Evolutionary conservation across 2,797 vertebrate species (phyloP), one percentile per base, ranked within the genome.

Genomic region (Girardinus metallicus): DNA sequence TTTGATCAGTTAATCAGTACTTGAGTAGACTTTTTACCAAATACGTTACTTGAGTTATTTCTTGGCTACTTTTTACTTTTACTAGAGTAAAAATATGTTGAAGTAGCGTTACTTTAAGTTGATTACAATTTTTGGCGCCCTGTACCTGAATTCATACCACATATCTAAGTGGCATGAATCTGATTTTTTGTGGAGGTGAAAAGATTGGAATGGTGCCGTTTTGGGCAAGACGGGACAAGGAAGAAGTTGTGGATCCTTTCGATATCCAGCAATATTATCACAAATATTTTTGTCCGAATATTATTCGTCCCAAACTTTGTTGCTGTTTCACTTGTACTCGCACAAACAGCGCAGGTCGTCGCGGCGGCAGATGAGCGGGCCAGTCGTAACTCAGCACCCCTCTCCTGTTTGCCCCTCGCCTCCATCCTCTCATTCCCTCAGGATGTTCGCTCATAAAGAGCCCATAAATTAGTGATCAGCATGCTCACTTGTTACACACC

Each of bases 381-480:
- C 72, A 5, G 39, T 60, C 66, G 92, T 89, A 93, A 93, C 90
- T 43, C 23, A 73, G 88, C 84, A 84, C 88, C 83, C 78, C 85
- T 84, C 88, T 88, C 79, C 81, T 88, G 86, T 87, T 87, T 66
- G 57, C 80, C 85, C 76, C 57, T 80, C 81, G 26, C 88, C 80
- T 86, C 86, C 89, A 82, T 90, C 89, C 83, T 87, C 85, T 77
- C 64, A 26, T 84, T 88, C 79, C 88, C 85, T 90, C 85, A 93
- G 90, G 93, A 95, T 95, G 92, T 91, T 89, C 79, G 66, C 75
- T 66, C 80, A 88, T 90, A 83, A 79, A 90, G 85, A 47, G 78
- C 43, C 51, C 92, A 94, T 96, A 46, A 94, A 96, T 95, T 86
- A 94, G 79, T 95, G 84, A 96, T 92, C 75, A 87, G 82, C 85